Evolutionary conservation across 2,797 vertebrate genomes (phyloP).

Genomic region (Chelonia mydas): DNA sequence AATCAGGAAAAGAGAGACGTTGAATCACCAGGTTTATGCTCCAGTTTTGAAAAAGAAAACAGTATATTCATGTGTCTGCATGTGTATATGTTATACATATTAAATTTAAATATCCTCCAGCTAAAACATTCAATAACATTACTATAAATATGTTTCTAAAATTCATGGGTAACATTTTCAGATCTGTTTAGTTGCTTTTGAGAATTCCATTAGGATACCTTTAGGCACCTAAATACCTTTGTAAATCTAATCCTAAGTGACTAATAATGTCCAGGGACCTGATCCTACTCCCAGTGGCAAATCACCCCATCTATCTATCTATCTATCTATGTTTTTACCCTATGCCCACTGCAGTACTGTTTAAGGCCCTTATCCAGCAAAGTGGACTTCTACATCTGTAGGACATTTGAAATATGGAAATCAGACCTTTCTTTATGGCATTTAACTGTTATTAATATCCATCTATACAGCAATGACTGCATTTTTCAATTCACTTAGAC

Average conservation of each 20-base stretch:
- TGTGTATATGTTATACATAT: not conserved
- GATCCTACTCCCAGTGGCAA: not conserved
- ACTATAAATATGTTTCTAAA: not conserved
- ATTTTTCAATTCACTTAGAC: conserved; percentile 77
- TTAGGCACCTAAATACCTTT: not conserved
- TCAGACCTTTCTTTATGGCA: conserved; percentile 49
- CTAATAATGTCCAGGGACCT: not conserved
- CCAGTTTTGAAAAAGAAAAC: not conserved
- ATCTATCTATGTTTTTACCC: not conserved
- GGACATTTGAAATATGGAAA: not conserved
- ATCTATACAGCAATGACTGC: conserved; percentile 81
- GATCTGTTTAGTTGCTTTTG: not conserved
- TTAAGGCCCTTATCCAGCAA: not conserved
- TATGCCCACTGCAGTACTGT: not conserved
- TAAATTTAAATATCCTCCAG: not conserved
- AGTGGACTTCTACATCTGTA: not conserved
- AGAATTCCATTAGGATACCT: not conserved
- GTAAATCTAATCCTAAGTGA: not conserved
- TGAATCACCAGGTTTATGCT: not conserved
- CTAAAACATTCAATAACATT: not conserved
- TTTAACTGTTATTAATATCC: conserved; percentile 83
- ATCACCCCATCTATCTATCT: not conserved
- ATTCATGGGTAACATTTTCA: not conserved
- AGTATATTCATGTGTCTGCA: not conserved
- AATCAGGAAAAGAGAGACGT: not conserved